Evolutionary conservation across 2,113 vertebrate genomes (phyloP).

Genomic region (Oreochromis spilurus): DNA sequence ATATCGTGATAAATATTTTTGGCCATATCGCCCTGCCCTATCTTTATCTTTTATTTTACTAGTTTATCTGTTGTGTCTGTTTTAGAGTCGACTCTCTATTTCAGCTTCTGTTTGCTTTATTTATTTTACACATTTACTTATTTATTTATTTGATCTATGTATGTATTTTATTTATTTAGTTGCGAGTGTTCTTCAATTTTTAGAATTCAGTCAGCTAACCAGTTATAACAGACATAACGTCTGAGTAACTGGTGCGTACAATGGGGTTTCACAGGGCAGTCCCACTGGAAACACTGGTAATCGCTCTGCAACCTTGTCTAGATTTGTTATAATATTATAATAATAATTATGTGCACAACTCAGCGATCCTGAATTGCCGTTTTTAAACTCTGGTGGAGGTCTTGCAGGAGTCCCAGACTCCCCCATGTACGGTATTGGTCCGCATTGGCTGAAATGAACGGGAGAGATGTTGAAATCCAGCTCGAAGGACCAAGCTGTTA

Average conservation of each 20-base stretch:
- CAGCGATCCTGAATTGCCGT: rapidly evolving
- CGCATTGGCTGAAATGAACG: not conserved
- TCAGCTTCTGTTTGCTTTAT: not conserved
- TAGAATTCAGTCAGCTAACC: not conserved
- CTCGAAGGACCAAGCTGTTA: not conserved
- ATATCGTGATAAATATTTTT: no score
- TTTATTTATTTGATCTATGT: not conserved
- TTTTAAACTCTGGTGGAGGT: not conserved
- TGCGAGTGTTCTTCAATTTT: not conserved
- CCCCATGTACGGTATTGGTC: not conserved
- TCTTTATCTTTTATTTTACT: not conserved
- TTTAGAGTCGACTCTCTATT: not conserved
- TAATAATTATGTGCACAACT: not conserved
- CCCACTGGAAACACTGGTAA: not conserved
- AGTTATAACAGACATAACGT: not conserved
- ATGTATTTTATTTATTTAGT: not conserved
- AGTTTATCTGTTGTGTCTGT: not conserved
- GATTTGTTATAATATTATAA: not conserved
- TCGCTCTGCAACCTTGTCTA: not conserved
- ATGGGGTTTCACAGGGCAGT: not conserved
- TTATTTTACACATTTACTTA: not conserved
- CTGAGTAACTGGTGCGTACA: not conserved
- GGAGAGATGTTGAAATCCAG: not conserved
- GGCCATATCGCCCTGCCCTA: no score
- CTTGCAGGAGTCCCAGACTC: not conserved